These are phyloP conservation scores for Apis laboriosa DNA, from an alignment of 1,140 invertebrate species.

Conservation along the genomic window DNA sequence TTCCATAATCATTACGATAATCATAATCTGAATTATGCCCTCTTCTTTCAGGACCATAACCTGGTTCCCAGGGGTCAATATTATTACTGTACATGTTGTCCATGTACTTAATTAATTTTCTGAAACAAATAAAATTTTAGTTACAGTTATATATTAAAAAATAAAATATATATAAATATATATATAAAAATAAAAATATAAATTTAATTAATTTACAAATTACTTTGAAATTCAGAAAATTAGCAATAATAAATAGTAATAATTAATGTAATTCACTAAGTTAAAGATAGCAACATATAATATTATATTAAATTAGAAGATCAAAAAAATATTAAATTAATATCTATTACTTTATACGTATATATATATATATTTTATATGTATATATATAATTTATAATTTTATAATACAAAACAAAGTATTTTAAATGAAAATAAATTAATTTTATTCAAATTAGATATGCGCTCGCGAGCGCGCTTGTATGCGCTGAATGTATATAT, in stretches of 20 bases:
- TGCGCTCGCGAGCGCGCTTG: no score
- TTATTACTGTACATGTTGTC: slow-evolving; percentile 73
- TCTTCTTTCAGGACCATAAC: slow-evolving; percentile 74
- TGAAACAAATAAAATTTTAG: slow-evolving; percentile 16
- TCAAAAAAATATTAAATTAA: slow-evolving; percentile 17
- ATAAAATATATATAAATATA: neutral
- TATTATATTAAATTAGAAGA: slow-evolving; percentile 14
- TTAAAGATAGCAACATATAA: neutral
- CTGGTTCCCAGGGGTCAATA: slow-evolving; percentile 79
- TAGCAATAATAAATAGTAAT: neutral
- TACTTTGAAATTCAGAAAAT: neutral
- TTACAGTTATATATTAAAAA: no score
- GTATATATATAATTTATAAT: no score
- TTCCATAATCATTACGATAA: slow-evolving; percentile 73
- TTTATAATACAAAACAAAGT: no score
- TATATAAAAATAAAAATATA: neutral
- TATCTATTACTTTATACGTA: neutral
- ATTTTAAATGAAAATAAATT: neutral
- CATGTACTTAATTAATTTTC: slow-evolving; percentile 35
- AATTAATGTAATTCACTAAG: neutral
- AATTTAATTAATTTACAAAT: neutral
- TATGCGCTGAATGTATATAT: no score
- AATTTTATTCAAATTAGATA: neutral
- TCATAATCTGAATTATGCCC: slow-evolving; percentile 71
- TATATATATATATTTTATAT: neutral